These are phyloP conservation scores for Poicephalus meyeri DNA, from an alignment of 2,113 vertebrate genomes.

Conservation along the genomic window DNA sequence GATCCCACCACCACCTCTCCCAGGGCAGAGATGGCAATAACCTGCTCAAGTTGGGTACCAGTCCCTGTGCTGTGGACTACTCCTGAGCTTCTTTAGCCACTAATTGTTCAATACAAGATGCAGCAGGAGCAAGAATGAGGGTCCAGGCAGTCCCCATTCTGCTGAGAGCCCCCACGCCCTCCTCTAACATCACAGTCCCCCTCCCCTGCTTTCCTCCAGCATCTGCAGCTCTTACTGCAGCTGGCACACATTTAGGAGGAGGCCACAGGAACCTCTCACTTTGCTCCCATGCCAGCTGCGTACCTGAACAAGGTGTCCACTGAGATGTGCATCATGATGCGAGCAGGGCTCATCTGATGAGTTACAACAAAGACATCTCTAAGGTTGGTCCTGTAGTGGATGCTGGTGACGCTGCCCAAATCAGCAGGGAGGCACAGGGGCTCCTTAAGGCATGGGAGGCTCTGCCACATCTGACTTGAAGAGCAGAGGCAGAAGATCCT, in stretches of 20 bases:
- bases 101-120: neutral
- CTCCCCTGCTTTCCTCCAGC: neutral
- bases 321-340: neutral
- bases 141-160: neutral
- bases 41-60: neutral
- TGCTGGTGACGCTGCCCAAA: neutral
- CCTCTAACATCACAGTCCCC: neutral
- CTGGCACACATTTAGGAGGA: neutral
- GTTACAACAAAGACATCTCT: neutral
- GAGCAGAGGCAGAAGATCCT: neutral
- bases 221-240: neutral
- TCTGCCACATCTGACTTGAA: neutral
- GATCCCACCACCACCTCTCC: neutral
- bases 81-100: neutral
- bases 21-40: neutral
- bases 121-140: neutral
- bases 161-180: neutral
- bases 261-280: neutral
- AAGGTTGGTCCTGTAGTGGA: neutral
- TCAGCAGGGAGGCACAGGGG: neutral
- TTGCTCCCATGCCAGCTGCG: neutral
- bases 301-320: neutral
- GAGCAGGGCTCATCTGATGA: fast-evolving
- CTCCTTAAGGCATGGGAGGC: neutral
- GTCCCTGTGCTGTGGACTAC: neutral